Percentiles rank a stretch among this genome's conserved stretches.
phyloP scores from a whole-genome alignment of 2,113 vertebrate genomes.

The Syrmaticus mikado region DNA sequence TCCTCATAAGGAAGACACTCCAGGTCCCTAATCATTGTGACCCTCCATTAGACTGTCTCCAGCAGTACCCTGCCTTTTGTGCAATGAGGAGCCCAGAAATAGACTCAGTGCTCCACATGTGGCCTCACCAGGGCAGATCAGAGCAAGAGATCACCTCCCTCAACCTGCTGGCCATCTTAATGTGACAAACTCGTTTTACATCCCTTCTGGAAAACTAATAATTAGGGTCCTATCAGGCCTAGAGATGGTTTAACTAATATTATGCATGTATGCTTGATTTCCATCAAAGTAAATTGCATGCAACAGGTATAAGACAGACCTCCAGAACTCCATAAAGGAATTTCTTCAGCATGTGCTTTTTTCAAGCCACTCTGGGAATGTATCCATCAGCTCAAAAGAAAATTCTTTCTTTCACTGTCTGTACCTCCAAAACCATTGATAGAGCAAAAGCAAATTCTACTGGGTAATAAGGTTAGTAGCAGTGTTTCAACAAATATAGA shows the following conservation, averaged over 20 bases:
- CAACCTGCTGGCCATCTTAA: neutral
- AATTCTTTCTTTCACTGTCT: neutral
- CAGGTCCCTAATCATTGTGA: too few species aligned
- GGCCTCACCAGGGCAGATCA: too few species aligned
- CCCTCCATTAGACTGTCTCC: too few species aligned
- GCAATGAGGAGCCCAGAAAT: too few species aligned
- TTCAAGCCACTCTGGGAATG: neutral
- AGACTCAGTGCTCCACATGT: too few species aligned
- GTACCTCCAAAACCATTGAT: neutral
- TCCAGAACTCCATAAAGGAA: neutral
- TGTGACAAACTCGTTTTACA: neutral
- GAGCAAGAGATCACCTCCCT: too few species aligned
- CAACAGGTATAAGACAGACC: neutral
- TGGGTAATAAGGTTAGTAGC: neutral
- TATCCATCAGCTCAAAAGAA: neutral
- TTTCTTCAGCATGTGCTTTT: neutral
- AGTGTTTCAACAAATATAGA: neutral
- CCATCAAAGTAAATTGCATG: neutral
- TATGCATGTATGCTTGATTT: neutral
- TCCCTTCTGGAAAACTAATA: neutral
- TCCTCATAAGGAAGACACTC: too few species aligned
- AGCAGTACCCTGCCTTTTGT: too few species aligned
- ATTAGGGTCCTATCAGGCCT: neutral
- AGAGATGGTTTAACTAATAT: neutral
- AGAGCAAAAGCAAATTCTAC: neutral